Evolutionary conservation across 2,113 vertebrate species (phyloP), one percentile per base, ranked within the genome.

Genomic region (Chelonoidis abingdonii): DNA sequence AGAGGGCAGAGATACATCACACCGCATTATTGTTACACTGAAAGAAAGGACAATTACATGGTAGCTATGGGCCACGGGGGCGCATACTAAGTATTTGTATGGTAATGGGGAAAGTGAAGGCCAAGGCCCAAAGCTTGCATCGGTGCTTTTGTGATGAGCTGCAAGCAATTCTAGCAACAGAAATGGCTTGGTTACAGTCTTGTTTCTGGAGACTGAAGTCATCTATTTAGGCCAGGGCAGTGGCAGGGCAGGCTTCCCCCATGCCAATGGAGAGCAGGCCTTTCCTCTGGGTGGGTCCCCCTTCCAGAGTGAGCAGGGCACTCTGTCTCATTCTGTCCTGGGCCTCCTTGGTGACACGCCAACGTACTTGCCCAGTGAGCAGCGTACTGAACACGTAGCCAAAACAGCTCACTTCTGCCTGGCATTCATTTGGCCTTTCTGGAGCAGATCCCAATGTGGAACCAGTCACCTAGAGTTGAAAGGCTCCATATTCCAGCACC

Each of bases 1-100:
- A 76, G 75, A 13, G 41, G 41, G 75, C 38, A 44, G 41, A 27
- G 41, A 4, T 19, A n/a, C n/a, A 9, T 22, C 35, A 9, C 19
- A 38, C 35, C 10, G 3, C 19, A 3, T 41, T 12, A 24, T 76
- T 44, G 38, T n/a, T 38, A 72, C n/a, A 38, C 19, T 14, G 11
- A 31, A 59, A 17, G 94, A 93, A 44, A 1, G 89, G 90, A 87
- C 93, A 94, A 97, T 97, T 93, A 84, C 87, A 62, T 54, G 13
- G 14, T 76, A 89, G 95, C 84, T 79, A 81, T 82, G 84, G 87
- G 89, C 92, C 93, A 85, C 93, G 87, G 88, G 90, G 93, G 91
- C 80, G 78, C 52, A 29, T 69, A n/a, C 16, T 5, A 35, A 69
- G 35, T 69, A 16, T 8, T 27, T 62, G 59, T 3, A 13, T 31